These are phyloP conservation scores for Epinephelus malabaricus DNA, from an alignment of 2,797 vertebrate genomes.

Conservation along the genomic window DNA sequence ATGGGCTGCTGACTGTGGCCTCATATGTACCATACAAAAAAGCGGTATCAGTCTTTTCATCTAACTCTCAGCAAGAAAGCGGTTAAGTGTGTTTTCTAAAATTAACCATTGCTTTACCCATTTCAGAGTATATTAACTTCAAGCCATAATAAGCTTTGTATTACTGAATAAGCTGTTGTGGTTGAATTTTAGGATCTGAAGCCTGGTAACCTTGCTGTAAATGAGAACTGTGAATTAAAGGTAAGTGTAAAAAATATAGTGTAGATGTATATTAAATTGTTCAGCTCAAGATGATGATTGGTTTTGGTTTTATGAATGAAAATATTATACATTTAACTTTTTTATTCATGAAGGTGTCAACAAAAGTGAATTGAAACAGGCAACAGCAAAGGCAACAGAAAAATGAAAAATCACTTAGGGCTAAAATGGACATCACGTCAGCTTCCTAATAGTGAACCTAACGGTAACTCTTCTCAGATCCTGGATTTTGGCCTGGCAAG, in stretches of 20 bases:
- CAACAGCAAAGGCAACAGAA: not conserved
- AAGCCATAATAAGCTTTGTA: not conserved
- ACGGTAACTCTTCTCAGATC: conserved; percentile 76
- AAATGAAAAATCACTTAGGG: not conserved
- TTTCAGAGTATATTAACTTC: not conserved
- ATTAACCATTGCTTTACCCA: not conserved
- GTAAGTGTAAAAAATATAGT: conserved; percentile 59
- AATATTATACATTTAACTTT: not conserved
- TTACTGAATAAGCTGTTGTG: not conserved
- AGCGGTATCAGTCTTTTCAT: not conserved
- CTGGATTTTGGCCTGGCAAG: conserved; percentile 90
- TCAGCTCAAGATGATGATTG: not conserved
- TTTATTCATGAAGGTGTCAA: not conserved
- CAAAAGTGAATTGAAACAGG: not conserved
- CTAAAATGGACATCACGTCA: not conserved
- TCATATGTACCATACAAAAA: not conserved
- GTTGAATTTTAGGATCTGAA: conserved; percentile 86
- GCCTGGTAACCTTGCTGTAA: conserved; percentile 88
- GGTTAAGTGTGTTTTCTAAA: not conserved
- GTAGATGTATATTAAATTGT: not conserved
- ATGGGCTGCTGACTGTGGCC: not conserved
- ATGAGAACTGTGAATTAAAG: conserved; percentile 91
- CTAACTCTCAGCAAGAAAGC: not conserved
- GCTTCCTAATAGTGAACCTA: not conserved
- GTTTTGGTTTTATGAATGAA: not conserved